A percentile compares a stretch with the other conserved stretches of the same genome.
Conservation (phyloP, 2,797 vertebrate species). For the Pseudochaenichthys georgianus region DNA sequence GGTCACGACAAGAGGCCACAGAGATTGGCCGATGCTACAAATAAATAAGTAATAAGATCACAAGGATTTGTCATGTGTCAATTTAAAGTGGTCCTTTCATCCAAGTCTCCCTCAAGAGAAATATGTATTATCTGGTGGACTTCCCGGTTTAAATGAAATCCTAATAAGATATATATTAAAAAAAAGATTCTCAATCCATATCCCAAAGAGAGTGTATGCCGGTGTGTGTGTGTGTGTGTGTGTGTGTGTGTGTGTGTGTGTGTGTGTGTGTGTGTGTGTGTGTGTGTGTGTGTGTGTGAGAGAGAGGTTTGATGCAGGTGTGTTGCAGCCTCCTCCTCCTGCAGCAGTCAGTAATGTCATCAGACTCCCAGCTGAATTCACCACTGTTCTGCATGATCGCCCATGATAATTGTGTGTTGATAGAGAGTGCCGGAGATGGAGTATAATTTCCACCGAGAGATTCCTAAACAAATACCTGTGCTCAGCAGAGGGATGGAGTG, state of each 20-base stretch:
- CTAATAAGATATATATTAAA: slow-evolving; percentile 56
- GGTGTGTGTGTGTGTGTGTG: slow-evolving; percentile 7
- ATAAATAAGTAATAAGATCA: slow-evolving; percentile 49
- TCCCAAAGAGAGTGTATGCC: slow-evolving; percentile 24
- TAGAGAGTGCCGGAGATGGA: slow-evolving; percentile 98
- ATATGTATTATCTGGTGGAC: slow-evolving; percentile 63
- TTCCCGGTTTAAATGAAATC: slow-evolving; percentile 73
- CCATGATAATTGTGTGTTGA: slow-evolving; percentile 99
- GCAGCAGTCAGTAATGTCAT: slow-evolving; percentile 95
- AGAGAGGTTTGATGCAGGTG: slow-evolving; percentile 60
- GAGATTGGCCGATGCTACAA: slow-evolving; percentile 41
- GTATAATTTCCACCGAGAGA: slow-evolving; percentile 98
- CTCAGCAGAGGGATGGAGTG: slow-evolving; percentile 89
- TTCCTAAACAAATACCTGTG: slow-evolving; percentile 98
- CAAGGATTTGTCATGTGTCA: slow-evolving; percentile 52
- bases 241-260: background rate
- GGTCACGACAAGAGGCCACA: slow-evolving; percentile 37
- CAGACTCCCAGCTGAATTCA: slow-evolving; percentile 99
- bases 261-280: slow-evolving; percentile 8
- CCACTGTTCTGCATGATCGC: slow-evolving; percentile 99
- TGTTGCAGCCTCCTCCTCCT: slow-evolving; percentile 82
- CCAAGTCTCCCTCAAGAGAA: slow-evolving; percentile 36
- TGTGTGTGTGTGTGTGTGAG: slow-evolving; percentile 1
- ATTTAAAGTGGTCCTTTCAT: slow-evolving; percentile 39
- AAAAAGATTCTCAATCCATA: slow-evolving; percentile 53